phyloP scores from a whole-genome alignment of 2,113 vertebrate genomes.

The Amia ocellicauda region DNA sequence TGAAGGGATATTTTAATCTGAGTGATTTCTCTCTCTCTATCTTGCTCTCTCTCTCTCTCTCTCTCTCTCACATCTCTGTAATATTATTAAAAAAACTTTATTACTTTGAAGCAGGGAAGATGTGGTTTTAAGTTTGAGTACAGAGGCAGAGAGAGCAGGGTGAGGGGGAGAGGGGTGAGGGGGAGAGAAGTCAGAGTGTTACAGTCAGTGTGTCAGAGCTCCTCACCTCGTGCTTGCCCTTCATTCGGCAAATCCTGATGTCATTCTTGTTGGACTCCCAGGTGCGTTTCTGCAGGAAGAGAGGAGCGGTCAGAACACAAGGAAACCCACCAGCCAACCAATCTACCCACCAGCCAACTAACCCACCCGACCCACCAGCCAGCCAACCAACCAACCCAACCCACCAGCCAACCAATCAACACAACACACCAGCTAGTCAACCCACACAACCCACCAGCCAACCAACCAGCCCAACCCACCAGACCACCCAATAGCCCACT shows the following conservation, averaged over 20 bases:
- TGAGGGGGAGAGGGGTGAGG: slow-evolving; percentile 11
- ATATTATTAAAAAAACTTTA: no score
- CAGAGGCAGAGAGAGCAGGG: slow-evolving; percentile 15
- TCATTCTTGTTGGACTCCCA: slow-evolving; percentile 91
- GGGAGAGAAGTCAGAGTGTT: slow-evolving; percentile 14
- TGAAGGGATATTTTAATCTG: no score
- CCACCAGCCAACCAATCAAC: no score
- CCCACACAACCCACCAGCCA: not conserved
- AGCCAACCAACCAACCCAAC: slow-evolving; percentile 44
- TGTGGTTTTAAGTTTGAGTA: slow-evolving; percentile 23
- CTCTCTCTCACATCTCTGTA: slow-evolving; percentile 44
- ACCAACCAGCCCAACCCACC: no score
- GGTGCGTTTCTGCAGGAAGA: slow-evolving; percentile 75
- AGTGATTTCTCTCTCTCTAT: slow-evolving; percentile 41
- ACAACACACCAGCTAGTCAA: not conserved
- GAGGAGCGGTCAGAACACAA: slow-evolving; percentile 18
- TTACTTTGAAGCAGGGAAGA: slow-evolving; percentile 7
- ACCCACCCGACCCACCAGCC: no score
- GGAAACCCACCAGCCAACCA: no score
- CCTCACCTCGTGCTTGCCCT: slow-evolving; percentile 88
- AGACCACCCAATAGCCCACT: slow-evolving; percentile 28
- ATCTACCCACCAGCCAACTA: not conserved
- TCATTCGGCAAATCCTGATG: slow-evolving; percentile 93
- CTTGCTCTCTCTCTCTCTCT: slow-evolving; percentile 47
- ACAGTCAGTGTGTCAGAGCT: accelerated